Evolutionary conservation across 2,888 invertebrate species (phyloP), one percentile per base, ranked within the genome.

Genomic region (Acanthococcus lagerstroemiae): DNA sequence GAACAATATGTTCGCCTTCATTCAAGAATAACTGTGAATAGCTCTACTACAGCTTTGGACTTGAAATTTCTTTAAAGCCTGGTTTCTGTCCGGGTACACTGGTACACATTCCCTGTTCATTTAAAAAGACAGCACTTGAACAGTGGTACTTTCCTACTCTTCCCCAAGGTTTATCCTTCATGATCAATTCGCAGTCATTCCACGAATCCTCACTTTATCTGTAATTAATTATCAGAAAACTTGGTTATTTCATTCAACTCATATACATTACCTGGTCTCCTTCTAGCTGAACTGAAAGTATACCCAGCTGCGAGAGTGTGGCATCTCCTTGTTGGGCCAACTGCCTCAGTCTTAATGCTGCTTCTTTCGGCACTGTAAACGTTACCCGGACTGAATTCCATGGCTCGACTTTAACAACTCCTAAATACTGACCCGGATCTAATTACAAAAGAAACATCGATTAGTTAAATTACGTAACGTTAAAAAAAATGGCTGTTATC

Each of bases 341-440:
- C 78, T 90, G 90, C 73, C 93, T 84, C 75, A 96, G 82, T 72
- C 92, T 86, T 74, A 88, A 82, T 75, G 95, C 95, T 75, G 95
- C 95, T 80, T 95, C 95, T 77, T 89, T 87, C 74, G 95, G 95
- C 82, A 96, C 92, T 77, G 92, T 92, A 83, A 96, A 87, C 80
- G 95, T 95, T 78, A 96, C 94, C 79, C 93, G 87, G 74, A 96
- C 95, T 73, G 94, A 92, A 82, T 95, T 94, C 94, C 94, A 96
- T 83, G 95, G 95, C 84, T 95, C 95, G 81, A 94, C 85, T 78
- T 88, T 88, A 75, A 83, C 81, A 72, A 88, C 81, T 9, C 55
- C 56, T 73, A 86, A 77, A 17, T 65, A 67, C 57, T 68, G 61
- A 54, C 67, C 67, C 46, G 65, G 58, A 66, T 68, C 69, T 68